phyloP scores from a whole-genome alignment of 2,888 invertebrate genomes.

The Drosophila anomalipes region DNA sequence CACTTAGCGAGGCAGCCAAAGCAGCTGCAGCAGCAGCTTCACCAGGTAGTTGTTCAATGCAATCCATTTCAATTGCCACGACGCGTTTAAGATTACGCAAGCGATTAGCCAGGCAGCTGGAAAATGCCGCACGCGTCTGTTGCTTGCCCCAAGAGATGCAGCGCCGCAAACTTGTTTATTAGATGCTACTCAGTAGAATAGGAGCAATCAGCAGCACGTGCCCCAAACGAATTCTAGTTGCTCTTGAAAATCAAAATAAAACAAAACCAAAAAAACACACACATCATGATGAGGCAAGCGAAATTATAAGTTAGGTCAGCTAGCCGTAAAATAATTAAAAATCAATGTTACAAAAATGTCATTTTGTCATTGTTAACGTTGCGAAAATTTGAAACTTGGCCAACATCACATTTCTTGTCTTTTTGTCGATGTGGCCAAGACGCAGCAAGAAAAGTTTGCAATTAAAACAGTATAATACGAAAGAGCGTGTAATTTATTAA shows the following conservation, averaged over 20 bases:
- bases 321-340: constrained; percentile 55
- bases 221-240: constrained; percentile 24
- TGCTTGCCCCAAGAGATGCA: constrained; percentile 13
- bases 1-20: constrained; percentile 42
- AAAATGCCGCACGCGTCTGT: constrained; percentile 74
- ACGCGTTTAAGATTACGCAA: constrained; percentile 80
- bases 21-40: constrained; percentile 40
- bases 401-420: constrained; percentile 2
- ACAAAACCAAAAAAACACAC: neutral
- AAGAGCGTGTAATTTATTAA: constrained; percentile 64
- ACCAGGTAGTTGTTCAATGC: constrained; percentile 60
- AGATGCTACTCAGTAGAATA: constrained; percentile 51
- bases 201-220: constrained; percentile 62
- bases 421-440: constrained; percentile 28
- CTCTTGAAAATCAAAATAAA: constrained; percentile 16
- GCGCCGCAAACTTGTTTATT: constrained; percentile 69
- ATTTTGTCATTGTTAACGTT: constrained; percentile 35
- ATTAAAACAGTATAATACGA: constrained; percentile 16
- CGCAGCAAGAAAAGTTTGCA: constrained; percentile 49
- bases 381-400: constrained; percentile 30
- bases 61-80: constrained; percentile 79
- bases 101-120: constrained; percentile 81
- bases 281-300: constrained; percentile 2
- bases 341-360: constrained; percentile 64
- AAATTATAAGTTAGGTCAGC: constrained; percentile 2